Evolutionary conservation across 1,140 invertebrate genomes (phyloP).

Genomic region (Riptortus pedestris): DNA sequence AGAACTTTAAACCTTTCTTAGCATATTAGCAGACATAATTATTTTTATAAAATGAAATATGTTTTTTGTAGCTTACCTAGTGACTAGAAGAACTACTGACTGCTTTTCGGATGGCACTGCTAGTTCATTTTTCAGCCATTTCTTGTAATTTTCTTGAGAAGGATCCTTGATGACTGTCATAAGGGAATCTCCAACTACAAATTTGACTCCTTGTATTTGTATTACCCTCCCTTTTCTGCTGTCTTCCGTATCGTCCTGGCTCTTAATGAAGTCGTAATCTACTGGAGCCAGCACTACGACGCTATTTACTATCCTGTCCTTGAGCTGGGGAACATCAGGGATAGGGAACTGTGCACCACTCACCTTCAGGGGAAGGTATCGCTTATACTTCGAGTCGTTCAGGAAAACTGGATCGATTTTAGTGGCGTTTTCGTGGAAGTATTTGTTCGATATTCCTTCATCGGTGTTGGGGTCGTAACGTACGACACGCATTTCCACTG

Average conservation of each 20-base stretch:
- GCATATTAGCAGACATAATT: too few relatives aligned
- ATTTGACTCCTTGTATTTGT: conserved; percentile 41
- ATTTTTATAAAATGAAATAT: too few relatives aligned
- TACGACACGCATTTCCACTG: conserved; percentile 72
- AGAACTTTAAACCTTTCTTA: too few relatives aligned
- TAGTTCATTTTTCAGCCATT: conserved; percentile 65
- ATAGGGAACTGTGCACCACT: conserved; percentile 72
- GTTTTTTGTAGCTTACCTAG: conserved; percentile 68
- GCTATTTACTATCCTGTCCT: conserved; percentile 61
- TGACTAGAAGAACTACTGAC: conserved; percentile 65
- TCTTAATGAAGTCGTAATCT: conserved; percentile 47
- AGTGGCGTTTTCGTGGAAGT: conserved; percentile 59
- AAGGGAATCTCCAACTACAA: conserved; percentile 53
- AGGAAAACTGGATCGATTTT: conserved; percentile 60
- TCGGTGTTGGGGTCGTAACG: conserved; percentile 61
- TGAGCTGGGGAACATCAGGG: conserved; percentile 58
- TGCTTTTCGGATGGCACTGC: conserved; percentile 57
- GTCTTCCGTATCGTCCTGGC: conserved; percentile 32
- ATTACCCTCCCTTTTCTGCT: conserved; percentile 35
- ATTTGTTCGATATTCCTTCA: conserved; percentile 60
- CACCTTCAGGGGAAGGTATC: conserved; percentile 70
- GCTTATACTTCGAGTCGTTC: conserved; percentile 61
- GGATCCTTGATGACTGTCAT: conserved; percentile 65
- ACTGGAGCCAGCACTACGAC: conserved; percentile 73
- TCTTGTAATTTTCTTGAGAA: conserved; percentile 61